These are phyloP conservation scores for Rhopilema esculentum DNA, from an alignment of 30 jellyfish, hydroid and myxozoan genomes.

Conservation along the genomic window DNA sequence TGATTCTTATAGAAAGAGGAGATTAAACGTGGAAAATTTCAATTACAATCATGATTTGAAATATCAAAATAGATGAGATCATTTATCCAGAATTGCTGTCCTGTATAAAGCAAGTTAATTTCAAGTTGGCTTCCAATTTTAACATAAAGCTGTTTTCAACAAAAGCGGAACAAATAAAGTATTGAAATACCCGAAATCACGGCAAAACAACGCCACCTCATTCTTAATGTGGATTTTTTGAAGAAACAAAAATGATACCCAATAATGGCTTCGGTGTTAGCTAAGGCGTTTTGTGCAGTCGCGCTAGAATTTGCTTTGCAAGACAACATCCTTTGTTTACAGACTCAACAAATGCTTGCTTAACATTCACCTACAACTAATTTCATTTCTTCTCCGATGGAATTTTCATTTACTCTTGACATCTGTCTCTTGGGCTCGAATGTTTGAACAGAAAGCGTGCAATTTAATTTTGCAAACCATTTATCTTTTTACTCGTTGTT, in stretches of 20 bases:
- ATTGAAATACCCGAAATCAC: conserved; percentile 32
- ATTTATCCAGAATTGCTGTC: conserved; percentile 78
- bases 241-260: conserved; percentile 34
- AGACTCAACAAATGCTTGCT: neutral
- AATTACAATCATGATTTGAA: conserved; percentile 52
- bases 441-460: neutral
- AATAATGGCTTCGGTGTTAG: conserved; percentile 31
- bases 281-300: conserved; percentile 47
- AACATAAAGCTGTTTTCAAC: conserved; percentile 62
- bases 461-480: neutral
- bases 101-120: conserved; percentile 70
- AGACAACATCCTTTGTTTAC: neutral
- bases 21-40: conserved; percentile 51
- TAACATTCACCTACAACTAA: neutral
- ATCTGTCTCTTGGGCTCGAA: neutral
- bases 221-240: conserved; percentile 47
- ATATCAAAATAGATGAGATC: conserved; percentile 66
- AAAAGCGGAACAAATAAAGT: conserved; percentile 62
- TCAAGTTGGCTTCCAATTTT: conserved; percentile 73
- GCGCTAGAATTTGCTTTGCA: neutral
- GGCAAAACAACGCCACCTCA: conserved; percentile 48
- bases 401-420: neutral
- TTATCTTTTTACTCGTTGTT: neutral
- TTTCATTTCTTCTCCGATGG: neutral
- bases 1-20: conserved; percentile 46